Percentiles rank a stretch among this genome's conserved stretches.
These are phyloP conservation scores for Gnathonemus longibarbis DNA, from an alignment of 2,113 vertebrate genomes.

Conservation along the genomic window DNA sequence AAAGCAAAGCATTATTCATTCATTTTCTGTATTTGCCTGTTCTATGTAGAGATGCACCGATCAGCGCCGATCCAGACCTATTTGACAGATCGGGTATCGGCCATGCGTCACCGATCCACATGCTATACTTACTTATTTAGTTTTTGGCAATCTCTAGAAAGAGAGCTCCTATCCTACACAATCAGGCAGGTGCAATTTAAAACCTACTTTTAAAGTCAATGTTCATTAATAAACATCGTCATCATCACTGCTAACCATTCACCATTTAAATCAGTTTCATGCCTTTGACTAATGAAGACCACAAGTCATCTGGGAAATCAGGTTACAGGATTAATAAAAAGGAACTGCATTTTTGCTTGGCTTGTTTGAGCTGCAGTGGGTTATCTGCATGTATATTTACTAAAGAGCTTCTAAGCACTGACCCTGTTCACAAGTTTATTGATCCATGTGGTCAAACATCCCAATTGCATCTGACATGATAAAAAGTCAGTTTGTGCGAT, in stretches of 20 bases:
- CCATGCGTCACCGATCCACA: too few species aligned
- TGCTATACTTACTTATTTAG: too few species aligned
- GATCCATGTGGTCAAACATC: background rate
- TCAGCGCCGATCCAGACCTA: too few species aligned
- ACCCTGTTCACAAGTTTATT: background rate
- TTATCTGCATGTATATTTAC: background rate
- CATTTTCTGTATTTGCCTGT: background rate
- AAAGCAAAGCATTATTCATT: background rate
- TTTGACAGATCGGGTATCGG: too few species aligned
- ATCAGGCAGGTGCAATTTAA: background rate
- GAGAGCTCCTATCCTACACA: background rate
- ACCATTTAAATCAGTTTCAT: background rate
- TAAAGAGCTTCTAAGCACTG: background rate
- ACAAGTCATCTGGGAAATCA: background rate
- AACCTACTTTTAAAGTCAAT: background rate
- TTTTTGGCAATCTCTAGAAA: too few species aligned
- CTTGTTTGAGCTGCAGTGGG: background rate
- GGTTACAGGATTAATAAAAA: background rate
- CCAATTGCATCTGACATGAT: background rate
- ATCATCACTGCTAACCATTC: background rate
- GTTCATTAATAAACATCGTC: background rate
- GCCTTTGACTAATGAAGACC: background rate
- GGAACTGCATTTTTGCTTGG: background rate
- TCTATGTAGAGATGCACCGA: too few species aligned
- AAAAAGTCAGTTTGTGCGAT: slow-evolving; percentile 2